Conservation (phyloP, 2,113 vertebrate species). For the Camelus dromedarius region DNA sequence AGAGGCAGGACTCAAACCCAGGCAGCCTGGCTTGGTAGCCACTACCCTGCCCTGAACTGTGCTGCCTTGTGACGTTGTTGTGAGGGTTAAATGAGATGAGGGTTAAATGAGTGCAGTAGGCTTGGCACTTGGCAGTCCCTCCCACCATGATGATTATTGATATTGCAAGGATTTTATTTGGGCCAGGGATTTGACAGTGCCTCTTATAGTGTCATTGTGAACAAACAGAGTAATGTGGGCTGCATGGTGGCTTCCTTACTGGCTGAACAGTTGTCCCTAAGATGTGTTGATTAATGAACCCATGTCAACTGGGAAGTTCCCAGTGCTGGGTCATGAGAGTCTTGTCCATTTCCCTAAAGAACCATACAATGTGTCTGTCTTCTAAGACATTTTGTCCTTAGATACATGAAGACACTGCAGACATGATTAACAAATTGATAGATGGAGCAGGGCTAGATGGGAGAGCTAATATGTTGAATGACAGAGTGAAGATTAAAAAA, state of each 20-base stretch:
- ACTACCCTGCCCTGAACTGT: not conserved
- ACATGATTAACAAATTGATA: constrained; percentile 65
- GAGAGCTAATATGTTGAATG: constrained; percentile 65
- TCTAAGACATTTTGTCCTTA: constrained; percentile 58
- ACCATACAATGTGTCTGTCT: constrained; percentile 1
- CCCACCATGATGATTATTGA: not conserved
- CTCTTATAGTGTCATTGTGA: not conserved
- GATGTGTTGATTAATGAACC: not conserved
- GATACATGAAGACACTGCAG: constrained; percentile 49
- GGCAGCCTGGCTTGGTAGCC: not conserved
- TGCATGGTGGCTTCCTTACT: not conserved
- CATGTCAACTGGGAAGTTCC: not conserved
- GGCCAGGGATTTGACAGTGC: not conserved
- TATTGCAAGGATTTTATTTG: not conserved
- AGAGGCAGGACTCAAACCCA: not conserved
- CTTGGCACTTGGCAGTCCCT: not conserved
- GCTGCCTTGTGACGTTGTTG: not conserved
- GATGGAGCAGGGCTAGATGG: constrained; percentile 42
- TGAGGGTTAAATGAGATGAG: not conserved
- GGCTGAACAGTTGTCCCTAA: constrained; percentile 9
- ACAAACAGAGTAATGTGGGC: not conserved
- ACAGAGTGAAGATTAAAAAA: constrained; percentile 65
- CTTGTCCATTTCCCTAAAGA: constrained; percentile 39
- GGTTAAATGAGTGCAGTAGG: not conserved
- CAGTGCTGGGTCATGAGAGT: not conserved